Evolutionary conservation across 2,888 invertebrate species (phyloP), one percentile per base, ranked within the genome.

Genomic region (Phania funesta): DNA sequence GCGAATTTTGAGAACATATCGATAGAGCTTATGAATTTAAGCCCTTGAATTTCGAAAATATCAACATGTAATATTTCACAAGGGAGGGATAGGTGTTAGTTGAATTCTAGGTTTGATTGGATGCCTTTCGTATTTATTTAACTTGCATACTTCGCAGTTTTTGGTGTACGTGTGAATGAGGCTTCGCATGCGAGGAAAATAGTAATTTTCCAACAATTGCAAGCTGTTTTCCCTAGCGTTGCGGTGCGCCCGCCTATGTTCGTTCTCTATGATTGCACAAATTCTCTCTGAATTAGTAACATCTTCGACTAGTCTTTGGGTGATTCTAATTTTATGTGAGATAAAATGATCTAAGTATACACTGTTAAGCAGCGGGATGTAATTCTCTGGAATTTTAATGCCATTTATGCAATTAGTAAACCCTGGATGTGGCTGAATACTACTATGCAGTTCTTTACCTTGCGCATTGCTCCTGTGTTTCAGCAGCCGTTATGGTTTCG

Each of bases 191-290:
- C 32, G 32, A 18, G 54, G 54, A 44, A 60, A 60, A 26, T 60
- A 60, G 22, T 60, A 60, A 4, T 60, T 60, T 16, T 60, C 60
- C 2, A 58, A 18, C 8, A 60, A 26, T 13, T 26, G 60, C 1
- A 44, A 16, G 24, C 44, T 60, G 26, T 60, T 60, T 16, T 41
- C 60, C 9, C 26, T 41, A 1, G 26, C 3, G 2, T 26, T 26
- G 9, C 60, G 41, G n/a, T 60, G 60, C 24, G 41, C 60, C 26
- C 60, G 16, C 26, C 44, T 60, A 7, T 60, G 60, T n/a, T 60
- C 60, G 11, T 54, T 32, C 32, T 54, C 26, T 29, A 52, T 52
- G 7, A 29, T 29, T 9, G 16, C 0, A 24, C 26, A 29, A 16
- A 29, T 26, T 16, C n/a, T 11, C 5, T 54, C 54, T 0, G 18